Evolutionary conservation across 1,140 invertebrate species (phyloP).

Genomic region (Drosophila sp.): DNA sequence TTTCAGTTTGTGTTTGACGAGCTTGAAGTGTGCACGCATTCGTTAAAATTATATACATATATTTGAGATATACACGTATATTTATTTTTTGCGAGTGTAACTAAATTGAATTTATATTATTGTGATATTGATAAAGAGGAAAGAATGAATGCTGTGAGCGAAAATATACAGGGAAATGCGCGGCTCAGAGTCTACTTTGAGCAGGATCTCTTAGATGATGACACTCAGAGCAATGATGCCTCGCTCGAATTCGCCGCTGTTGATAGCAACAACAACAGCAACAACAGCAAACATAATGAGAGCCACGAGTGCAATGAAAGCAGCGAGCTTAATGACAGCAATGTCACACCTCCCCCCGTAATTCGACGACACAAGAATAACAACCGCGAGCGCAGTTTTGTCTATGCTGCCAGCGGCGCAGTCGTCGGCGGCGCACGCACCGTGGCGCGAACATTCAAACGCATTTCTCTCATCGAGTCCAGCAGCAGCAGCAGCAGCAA

Average conservation of each 20-base stretch:
- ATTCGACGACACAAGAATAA: constrained; percentile 36
- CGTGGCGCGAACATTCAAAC: constrained; percentile 48
- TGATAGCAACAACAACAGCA: constrained; percentile 29
- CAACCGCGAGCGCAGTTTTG: constrained; percentile 41
- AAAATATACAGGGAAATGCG: not conserved
- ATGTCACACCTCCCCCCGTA: constrained; percentile 8
- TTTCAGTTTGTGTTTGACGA: constrained; percentile 11
- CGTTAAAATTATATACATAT: not conserved
- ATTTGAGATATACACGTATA: not conserved
- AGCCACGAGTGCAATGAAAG: constrained; percentile 3
- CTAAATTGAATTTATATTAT: not conserved
- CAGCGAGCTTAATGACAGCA: constrained; percentile 17
- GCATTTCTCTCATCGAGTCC: constrained; percentile 53
- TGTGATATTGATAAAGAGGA: not conserved
- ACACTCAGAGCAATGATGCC: not conserved
- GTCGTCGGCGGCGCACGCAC: constrained; percentile 48
- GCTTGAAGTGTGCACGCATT: constrained; percentile 9
- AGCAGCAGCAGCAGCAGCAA: constrained; percentile 13
- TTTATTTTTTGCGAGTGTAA: not conserved
- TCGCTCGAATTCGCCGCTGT: not conserved
- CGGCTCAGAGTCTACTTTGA: constrained; percentile 40
- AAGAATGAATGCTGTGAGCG: constrained; percentile 22
- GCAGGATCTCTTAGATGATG: constrained; percentile 31
- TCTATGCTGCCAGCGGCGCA: constrained; percentile 40
- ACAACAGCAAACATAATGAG: constrained; percentile 5